phyloP scores from a whole-genome alignment of 2,113 vertebrate species.

The Furnarius figulus region DNA sequence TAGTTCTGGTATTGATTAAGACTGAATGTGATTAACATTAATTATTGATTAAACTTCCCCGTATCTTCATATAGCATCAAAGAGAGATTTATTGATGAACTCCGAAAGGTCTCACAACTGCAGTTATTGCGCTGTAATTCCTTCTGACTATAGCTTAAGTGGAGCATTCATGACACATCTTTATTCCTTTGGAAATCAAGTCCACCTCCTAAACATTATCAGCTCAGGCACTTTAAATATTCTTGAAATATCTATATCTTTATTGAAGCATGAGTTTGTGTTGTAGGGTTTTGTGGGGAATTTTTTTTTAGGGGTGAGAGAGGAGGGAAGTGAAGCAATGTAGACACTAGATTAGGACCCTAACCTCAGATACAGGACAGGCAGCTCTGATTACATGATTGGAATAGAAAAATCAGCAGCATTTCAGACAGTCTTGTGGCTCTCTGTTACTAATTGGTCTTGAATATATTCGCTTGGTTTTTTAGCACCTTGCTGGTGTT shows the following conservation, averaged over 20 bases:
- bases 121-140: background rate
- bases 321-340: background rate
- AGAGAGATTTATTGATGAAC: slow-evolving; percentile 22
- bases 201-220: background rate
- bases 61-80: slow-evolving; percentile 19
- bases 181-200: background rate
- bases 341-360: background rate
- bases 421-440: background rate
- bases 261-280: background rate
- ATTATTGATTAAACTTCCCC: slow-evolving; percentile 45
- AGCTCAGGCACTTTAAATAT: background rate
- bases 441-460: background rate
- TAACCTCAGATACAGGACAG: background rate
- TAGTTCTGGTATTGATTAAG: slow-evolving; percentile 42
- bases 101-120: slow-evolving; percentile 23
- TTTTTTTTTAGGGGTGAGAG: background rate
- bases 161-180: background rate
- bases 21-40: slow-evolving; percentile 35
- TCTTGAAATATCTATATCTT: background rate
- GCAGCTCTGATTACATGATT: background rate
- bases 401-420: background rate
- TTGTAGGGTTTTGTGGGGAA: background rate
- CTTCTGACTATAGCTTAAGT: background rate
- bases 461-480: background rate
- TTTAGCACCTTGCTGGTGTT: background rate